Evolutionary conservation across 2,797 vertebrate genomes (phyloP).

Genomic region (Thaleichthys pacificus): DNA sequence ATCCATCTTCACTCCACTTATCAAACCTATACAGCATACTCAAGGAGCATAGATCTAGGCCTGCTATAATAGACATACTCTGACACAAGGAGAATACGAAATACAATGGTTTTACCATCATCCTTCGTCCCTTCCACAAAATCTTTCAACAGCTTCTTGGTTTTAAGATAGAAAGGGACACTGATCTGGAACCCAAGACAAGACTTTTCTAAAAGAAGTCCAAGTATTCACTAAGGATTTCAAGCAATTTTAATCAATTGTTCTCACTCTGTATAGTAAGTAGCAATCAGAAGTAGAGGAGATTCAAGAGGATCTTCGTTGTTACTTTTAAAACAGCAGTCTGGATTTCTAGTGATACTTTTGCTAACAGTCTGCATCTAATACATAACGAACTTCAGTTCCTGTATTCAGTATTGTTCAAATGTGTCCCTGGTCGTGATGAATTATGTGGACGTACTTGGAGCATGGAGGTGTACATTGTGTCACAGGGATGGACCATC

Average conservation of each 20-base stretch:
- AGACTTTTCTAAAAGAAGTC: not conserved
- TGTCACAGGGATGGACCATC: slow-evolving; percentile 19
- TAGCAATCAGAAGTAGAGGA: no score
- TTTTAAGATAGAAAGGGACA: not conserved
- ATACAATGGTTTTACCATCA: not conserved
- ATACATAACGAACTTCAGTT: no score
- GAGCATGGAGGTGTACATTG: no score
- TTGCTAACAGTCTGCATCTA: no score
- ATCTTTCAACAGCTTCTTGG: not conserved
- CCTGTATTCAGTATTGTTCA: no score
- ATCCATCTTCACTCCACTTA: not conserved
- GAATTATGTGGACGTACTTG: no score
- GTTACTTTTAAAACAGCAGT: no score
- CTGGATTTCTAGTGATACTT: no score
- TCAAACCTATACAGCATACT: not conserved
- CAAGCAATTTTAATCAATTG: not conserved
- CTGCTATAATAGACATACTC: no score
- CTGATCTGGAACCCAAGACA: not conserved
- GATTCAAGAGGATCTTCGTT: no score
- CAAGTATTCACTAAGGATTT: not conserved
- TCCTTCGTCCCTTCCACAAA: not conserved
- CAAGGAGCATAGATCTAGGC: not conserved
- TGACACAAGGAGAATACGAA: not conserved
- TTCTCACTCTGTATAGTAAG: no score
- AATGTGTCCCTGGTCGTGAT: no score